These are phyloP conservation scores for Perca fluviatilis DNA, from an alignment of 2,113 vertebrate species.

Conservation along the genomic window DNA sequence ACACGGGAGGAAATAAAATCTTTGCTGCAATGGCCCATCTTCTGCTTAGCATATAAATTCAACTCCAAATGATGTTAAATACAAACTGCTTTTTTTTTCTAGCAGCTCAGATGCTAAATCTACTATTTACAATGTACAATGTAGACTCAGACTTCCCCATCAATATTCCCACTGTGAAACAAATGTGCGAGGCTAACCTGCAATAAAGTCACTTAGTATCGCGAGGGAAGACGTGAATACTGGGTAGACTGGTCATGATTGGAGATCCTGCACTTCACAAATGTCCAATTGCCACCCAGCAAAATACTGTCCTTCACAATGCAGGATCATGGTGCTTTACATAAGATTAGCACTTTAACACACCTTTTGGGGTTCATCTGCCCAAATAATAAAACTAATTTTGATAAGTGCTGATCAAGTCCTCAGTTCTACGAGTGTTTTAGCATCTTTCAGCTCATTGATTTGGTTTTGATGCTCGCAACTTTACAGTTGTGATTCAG, in stretches of 20 bases:
- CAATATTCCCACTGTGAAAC: not conserved
- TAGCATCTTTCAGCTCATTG: no score
- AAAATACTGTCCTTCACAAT: not conserved
- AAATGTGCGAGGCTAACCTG: not conserved
- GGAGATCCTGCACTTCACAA: not conserved
- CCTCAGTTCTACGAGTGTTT: no score
- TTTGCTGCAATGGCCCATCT: not conserved
- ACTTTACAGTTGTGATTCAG: no score
- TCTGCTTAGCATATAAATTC: conserved; percentile 32
- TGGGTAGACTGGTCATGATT: not conserved
- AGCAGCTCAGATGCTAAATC: not conserved
- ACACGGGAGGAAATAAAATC: conserved; percentile 21
- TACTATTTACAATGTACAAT: not conserved
- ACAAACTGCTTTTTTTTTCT: not conserved
- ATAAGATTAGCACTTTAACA: not conserved
- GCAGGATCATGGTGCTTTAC: not conserved
- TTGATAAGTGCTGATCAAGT: not conserved
- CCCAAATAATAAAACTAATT: not conserved
- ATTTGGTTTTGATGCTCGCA: no score
- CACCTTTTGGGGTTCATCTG: not conserved
- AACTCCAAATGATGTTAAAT: conserved; percentile 18
- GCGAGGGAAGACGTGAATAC: not conserved
- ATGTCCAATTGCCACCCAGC: not conserved
- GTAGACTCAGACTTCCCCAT: conserved; percentile 4
- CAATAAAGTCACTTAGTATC: conserved; percentile 4